Evolutionary conservation across 2,113 vertebrate genomes (phyloP).

Genomic region (Atrichornis clamosus): DNA sequence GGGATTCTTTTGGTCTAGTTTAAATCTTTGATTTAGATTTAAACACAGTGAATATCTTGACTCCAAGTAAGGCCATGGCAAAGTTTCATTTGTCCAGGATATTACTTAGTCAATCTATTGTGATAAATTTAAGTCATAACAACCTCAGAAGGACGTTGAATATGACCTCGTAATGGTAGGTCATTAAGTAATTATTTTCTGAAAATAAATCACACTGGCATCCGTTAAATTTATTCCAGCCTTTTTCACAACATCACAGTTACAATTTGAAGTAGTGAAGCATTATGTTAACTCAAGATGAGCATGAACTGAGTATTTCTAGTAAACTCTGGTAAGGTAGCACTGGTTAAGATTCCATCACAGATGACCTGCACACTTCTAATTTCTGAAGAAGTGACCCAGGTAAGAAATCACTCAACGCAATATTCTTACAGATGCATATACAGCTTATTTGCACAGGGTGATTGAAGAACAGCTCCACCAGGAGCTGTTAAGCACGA

Average conservation of each 20-base stretch:
- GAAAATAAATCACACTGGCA: background rate
- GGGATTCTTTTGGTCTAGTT: background rate
- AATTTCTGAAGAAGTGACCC: background rate
- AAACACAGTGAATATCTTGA: background rate
- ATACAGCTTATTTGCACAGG: background rate
- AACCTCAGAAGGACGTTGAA: background rate
- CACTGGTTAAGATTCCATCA: background rate
- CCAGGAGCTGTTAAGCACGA: background rate
- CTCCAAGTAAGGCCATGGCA: background rate
- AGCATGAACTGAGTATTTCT: background rate
- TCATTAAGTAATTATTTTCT: slow-evolving; percentile 15
- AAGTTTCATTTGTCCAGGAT: background rate
- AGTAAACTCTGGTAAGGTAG: background rate
- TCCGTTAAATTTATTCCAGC: background rate
- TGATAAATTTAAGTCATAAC: background rate
- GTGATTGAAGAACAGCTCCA: background rate
- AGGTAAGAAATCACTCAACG: background rate
- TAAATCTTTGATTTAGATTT: background rate
- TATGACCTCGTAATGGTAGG: background rate
- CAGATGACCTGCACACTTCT: background rate
- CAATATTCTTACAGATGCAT: background rate
- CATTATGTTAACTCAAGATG: background rate
- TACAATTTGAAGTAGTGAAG: background rate
- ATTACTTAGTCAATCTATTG: background rate
- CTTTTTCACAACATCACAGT: background rate